These are phyloP conservation scores for Diarsia dahlii DNA, from an alignment of 2,888 invertebrate species.

Conservation along the genomic window DNA sequence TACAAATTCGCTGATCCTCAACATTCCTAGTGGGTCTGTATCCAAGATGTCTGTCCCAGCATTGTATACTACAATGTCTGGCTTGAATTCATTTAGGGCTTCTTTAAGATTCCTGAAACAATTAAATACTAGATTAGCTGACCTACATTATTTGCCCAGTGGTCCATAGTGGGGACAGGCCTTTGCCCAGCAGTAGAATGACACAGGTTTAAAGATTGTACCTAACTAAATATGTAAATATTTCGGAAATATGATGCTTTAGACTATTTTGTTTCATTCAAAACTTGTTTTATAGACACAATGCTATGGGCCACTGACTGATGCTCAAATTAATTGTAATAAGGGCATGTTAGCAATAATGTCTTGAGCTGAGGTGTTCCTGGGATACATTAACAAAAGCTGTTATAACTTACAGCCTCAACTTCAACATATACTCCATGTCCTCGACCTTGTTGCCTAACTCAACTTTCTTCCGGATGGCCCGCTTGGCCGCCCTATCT, in stretches of 20 bases:
- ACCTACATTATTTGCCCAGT: no score
- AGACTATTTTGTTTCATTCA: no score
- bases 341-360: neutral
- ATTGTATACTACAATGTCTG: slow-evolving; percentile 97
- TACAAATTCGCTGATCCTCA: slow-evolving; percentile 93
- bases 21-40: slow-evolving; percentile 94
- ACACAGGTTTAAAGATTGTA: no score
- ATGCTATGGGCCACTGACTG: no score
- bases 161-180: no score
- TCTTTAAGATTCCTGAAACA: slow-evolving; percentile 92
- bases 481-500: slow-evolving; percentile 93
- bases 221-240: no score
- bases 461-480: slow-evolving; percentile 93
- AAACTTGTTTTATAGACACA: no score
- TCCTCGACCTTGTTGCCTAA: slow-evolving; percentile 91
- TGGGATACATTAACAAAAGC: neutral
- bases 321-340: neutral
- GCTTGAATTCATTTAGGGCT: slow-evolving; percentile 93
- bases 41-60: slow-evolving; percentile 97
- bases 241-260: no score
- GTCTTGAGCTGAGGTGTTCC: neutral
- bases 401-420: slow-evolving; percentile 90
- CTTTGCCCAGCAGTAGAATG: no score
- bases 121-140: neutral
- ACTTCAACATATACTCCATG: slow-evolving; percentile 92